Base-by-base conservation (phyloP, 2,888 invertebrate genomes). In the Helicoverpa assulta region DNA sequence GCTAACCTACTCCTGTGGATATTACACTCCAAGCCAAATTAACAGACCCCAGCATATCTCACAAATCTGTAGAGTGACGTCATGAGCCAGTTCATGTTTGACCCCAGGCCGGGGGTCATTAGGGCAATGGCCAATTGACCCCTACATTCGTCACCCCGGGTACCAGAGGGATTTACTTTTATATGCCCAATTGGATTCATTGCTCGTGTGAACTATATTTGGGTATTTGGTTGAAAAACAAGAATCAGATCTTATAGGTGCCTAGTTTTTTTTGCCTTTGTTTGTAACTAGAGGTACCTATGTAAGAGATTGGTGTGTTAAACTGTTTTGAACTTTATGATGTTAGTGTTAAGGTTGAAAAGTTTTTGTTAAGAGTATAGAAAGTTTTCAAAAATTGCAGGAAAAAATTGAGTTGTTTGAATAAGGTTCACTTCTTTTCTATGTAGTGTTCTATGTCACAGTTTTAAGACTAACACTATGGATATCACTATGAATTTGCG, bases 61-160 rank as follows among this genome's bases (percentile, higher is more conserved):
- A 68, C 52, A 77, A 80, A 80, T 73, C 82, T 77, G 37, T 43
- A 57, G 21, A 1, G 26, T 65, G 52, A 70, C 68, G 65, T 71
- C 67, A 75, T 21, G 2, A 6, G 70, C 65, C 77, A 75, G 72
- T 78, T 80, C 78, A 77, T 68, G 53, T 61, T 58, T 80, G 78
- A 75, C 79, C 81, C 59, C 26, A 12, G 78, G 82, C 67, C 83
- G 82, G 52, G 68, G 52, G 83, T 65, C 83, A 83, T 50, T 75
- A 67, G 84, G 71, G 52, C 81, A 83, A 81, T 80, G 78, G 54
- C 12, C 77, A 83, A 79, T 85, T 85, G 78, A 83, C 83, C 81
- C 55, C 56, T 33, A 58, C 65, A 61, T 67, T 70, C 29, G 51
- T 60, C 55, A 66, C 37, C 56, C 47, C 47, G 57, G 68, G 50